These are phyloP conservation scores for Drosophila diplacantha DNA, from an alignment of 2,888 invertebrate species.

Conservation along the genomic window DNA sequence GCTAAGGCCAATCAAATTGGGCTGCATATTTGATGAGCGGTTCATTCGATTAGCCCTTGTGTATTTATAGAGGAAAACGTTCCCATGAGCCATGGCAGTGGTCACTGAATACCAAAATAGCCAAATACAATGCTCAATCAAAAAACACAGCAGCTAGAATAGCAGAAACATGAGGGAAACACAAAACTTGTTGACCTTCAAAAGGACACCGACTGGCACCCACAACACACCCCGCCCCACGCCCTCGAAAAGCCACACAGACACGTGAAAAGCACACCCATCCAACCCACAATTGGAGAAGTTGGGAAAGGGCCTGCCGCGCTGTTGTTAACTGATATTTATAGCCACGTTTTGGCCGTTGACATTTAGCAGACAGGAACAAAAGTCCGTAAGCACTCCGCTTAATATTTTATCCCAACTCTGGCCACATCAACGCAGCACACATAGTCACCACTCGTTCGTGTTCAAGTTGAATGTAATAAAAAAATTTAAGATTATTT, in stretches of 20 bases:
- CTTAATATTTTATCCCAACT: constrained; percentile 27
- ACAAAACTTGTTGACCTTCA: constrained; percentile 65
- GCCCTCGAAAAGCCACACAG: constrained; percentile 7
- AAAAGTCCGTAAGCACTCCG: constrained; percentile 25
- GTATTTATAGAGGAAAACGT: constrained; percentile 30
- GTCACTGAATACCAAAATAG: constrained; percentile 50
- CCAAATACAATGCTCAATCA: constrained; percentile 40
- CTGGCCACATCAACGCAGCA: constrained; percentile 4
- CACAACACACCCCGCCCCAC: constrained; percentile 19
- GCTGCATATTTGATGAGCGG: constrained; percentile 31
- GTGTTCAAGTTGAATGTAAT: constrained; percentile 53
- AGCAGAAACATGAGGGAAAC: constrained; percentile 21
- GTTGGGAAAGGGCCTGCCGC: constrained; percentile 15
- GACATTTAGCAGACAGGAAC: constrained; percentile 54
- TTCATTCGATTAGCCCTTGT: constrained; percentile 13
- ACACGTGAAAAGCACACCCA: constrained; percentile 38
- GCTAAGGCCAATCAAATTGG: constrained; percentile 25
- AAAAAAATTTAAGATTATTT: constrained; percentile 3
- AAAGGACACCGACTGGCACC: constrained; percentile 62
- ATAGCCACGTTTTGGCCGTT: constrained; percentile 58
- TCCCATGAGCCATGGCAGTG: constrained; percentile 19
- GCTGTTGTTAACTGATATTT: constrained; percentile 48
- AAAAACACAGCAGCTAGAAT: constrained; percentile 27
- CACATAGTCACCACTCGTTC: constrained; percentile 10
- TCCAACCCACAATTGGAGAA: constrained; percentile 44